These are phyloP conservation scores for Sinocyclocheilus rhinocerous DNA, from an alignment of 2,113 vertebrate species.

Conservation along the genomic window DNA sequence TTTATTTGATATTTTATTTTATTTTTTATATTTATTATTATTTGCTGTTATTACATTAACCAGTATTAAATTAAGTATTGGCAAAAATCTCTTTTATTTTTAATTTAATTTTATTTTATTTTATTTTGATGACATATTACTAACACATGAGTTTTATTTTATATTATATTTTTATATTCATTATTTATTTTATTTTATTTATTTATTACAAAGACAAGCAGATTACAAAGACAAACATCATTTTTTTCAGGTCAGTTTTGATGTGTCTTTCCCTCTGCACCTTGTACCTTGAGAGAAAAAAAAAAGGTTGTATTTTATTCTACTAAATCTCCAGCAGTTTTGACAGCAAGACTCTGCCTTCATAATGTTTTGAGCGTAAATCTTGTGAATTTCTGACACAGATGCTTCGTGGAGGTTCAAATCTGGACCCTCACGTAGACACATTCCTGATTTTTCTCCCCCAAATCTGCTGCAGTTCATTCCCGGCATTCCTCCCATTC, in stretches of 20 bases:
- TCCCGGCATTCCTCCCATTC: conserved; percentile 68
- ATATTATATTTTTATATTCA: neutral
- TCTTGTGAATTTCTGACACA: neutral
- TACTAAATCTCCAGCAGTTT: neutral
- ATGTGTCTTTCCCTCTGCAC: neutral
- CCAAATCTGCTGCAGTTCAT: conserved; percentile 64
- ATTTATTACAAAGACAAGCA: neutral
- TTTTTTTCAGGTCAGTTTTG: neutral
- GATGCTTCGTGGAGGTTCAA: conserved; percentile 31
- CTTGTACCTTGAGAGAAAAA: neutral
- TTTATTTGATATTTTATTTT: neutral
- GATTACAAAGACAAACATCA: neutral
- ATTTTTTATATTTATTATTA: neutral
- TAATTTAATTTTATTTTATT: neutral
- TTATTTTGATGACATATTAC: neutral
- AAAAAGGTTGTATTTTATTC: neutral
- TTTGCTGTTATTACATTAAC: neutral
- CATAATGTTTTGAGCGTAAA: neutral
- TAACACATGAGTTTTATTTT: too few relatives aligned
- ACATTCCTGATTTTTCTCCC: conserved; percentile 9
- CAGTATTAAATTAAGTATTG: neutral
- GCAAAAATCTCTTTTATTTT: neutral
- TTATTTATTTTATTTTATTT: too few relatives aligned
- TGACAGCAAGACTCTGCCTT: neutral
- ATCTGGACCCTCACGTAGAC: conserved; percentile 38